A percentile compares a stretch with the other conserved stretches of the same genome.
phyloP scores from a whole-genome alignment of 2,797 vertebrate genomes.

The Pagetopsis macropterus region DNA sequence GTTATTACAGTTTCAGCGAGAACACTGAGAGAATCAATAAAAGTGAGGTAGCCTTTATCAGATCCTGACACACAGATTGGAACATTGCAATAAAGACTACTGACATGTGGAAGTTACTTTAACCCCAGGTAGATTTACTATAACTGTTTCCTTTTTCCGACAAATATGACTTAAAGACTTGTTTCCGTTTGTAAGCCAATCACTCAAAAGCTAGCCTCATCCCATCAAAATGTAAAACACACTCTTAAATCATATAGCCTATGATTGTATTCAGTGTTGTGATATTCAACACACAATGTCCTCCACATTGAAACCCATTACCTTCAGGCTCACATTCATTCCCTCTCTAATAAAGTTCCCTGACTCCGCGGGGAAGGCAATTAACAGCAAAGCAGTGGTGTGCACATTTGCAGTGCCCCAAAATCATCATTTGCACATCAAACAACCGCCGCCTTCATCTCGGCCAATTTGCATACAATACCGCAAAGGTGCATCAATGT shows the following conservation, averaged over 20 bases:
- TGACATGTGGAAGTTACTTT: slow-evolving; percentile 27
- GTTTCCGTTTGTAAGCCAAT: slow-evolving; percentile 28
- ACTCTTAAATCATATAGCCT: slow-evolving; percentile 21
- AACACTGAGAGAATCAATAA: slow-evolving; percentile 48
- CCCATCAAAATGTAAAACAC: slow-evolving; percentile 19
- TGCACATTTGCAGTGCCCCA: slow-evolving; percentile 70
- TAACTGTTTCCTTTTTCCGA: background rate
- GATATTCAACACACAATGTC: slow-evolving; percentile 39
- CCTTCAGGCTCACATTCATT: slow-evolving; percentile 57
- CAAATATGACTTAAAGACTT: slow-evolving; percentile 4
- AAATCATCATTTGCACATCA: slow-evolving; percentile 83
- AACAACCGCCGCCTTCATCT: slow-evolving; percentile 68
- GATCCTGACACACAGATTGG: slow-evolving; percentile 39
- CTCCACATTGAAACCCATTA: slow-evolving; percentile 49
- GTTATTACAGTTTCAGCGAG: slow-evolving; percentile 55
- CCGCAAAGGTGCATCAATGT: slow-evolving; percentile 78
- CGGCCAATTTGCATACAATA: slow-evolving; percentile 78
- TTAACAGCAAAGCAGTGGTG: slow-evolving; percentile 77
- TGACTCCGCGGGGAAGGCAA: slow-evolving; percentile 75
- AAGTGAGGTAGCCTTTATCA: slow-evolving; percentile 28
- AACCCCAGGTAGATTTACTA: slow-evolving; percentile 18
- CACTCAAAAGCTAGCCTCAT: slow-evolving; percentile 7
- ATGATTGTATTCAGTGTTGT: slow-evolving; percentile 46
- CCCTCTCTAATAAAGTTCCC: slow-evolving; percentile 71
- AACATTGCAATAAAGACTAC: slow-evolving; percentile 17